These are phyloP conservation scores for Gymnoscopelus microlampas DNA, from an alignment of 2,797 vertebrate genomes.

Conservation along the genomic window DNA sequence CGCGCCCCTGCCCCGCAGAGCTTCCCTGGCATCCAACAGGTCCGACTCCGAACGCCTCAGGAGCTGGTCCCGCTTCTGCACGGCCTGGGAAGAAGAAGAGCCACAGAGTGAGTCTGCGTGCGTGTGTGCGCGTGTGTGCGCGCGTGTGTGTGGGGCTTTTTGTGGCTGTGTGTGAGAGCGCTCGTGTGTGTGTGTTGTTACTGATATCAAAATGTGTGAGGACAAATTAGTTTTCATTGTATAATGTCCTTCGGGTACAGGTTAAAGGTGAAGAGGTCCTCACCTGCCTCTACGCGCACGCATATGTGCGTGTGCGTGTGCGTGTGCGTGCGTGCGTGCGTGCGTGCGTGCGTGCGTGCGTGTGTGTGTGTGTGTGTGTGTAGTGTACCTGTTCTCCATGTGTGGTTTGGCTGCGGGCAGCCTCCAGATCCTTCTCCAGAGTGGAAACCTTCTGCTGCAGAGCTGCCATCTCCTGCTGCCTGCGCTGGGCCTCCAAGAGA, in stretches of 20 bases:
- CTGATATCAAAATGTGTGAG: too few species aligned
- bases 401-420: slow-evolving; percentile 59
- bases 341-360: slow-evolving; percentile 3
- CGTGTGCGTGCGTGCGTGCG: slow-evolving; percentile 8
- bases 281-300: too few species aligned
- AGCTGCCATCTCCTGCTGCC: slow-evolving; percentile 60
- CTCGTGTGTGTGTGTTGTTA: slow-evolving; percentile 15
- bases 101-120: too few species aligned
- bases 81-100: slow-evolving; percentile 51
- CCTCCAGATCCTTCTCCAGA: slow-evolving; percentile 67
- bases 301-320: neutral
- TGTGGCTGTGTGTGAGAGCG: neutral
- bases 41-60: slow-evolving; percentile 70
- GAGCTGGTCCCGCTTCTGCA: slow-evolving; percentile 71
- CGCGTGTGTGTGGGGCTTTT: neutral
- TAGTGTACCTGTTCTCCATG: slow-evolving; percentile 71
- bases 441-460: slow-evolving; percentile 63
- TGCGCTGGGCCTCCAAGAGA: slow-evolving; percentile 53
- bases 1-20: slow-evolving; percentile 59
- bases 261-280: too few species aligned
- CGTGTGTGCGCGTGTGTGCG: slow-evolving; percentile 6
- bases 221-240: too few species aligned
- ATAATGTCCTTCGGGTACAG: too few species aligned
- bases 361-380: slow-evolving; percentile 14
- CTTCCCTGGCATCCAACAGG: slow-evolving; percentile 61